Evolutionary conservation across 2,797 vertebrate species (phyloP).

Genomic region (Liparis tanakae): DNA sequence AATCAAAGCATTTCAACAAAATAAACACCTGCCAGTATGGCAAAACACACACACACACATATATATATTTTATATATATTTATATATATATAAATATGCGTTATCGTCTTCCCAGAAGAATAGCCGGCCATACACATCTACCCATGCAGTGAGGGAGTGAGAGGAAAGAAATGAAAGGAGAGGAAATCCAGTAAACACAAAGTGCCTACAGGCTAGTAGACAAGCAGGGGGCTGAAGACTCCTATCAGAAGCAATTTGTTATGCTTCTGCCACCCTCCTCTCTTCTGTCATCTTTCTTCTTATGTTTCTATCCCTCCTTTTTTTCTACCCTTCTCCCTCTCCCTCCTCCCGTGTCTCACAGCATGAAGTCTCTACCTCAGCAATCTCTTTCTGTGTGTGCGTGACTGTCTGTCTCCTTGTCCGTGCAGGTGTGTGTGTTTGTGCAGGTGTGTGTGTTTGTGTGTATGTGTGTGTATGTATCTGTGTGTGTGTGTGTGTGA

Average conservation of each 20-base stretch:
- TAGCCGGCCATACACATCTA: slow-evolving; percentile 24
- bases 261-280: slow-evolving; percentile 71
- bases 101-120: slow-evolving; percentile 21
- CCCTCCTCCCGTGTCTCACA: slow-evolving; percentile 64
- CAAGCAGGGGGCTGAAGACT: slow-evolving; percentile 70
- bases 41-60: slow-evolving; percentile 10
- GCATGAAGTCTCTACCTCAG: slow-evolving; percentile 74
- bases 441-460: slow-evolving; percentile 65
- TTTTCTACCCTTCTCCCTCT: slow-evolving; percentile 47
- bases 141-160: slow-evolving; percentile 15
- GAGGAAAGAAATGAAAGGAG: slow-evolving; percentile 38
- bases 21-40: slow-evolving; percentile 11
- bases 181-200: slow-evolving; percentile 72
- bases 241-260: slow-evolving; percentile 80
- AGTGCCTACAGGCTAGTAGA: slow-evolving; percentile 75
- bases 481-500: slow-evolving; percentile 73
- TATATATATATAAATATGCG: slow-evolving; percentile 2
- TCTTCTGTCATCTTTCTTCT: slow-evolving; percentile 69
- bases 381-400: slow-evolving; percentile 50
- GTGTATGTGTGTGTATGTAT: slow-evolving; percentile 40
- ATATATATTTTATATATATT: slow-evolving; percentile 9
- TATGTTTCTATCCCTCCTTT: slow-evolving; percentile 62
- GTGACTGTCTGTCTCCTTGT: slow-evolving; percentile 10
- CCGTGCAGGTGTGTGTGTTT: background rate
- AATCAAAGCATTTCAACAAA: background rate